phyloP scores from a whole-genome alignment of 2,113 vertebrate species.

The Meles meles region DNA sequence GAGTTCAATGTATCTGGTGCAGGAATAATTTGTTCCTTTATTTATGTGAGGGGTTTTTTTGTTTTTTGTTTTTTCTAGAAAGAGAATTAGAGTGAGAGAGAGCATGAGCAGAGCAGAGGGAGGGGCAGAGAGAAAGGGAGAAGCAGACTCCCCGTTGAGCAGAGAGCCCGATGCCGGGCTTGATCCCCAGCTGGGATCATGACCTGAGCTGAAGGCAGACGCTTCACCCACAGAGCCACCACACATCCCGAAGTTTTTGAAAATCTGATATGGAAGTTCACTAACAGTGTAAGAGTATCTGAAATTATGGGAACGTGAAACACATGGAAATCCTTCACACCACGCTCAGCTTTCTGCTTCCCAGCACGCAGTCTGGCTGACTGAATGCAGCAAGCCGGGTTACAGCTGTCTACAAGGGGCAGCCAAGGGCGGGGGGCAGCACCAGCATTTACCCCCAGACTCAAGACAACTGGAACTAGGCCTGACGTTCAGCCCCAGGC shows the following conservation, averaged over 20 bases:
- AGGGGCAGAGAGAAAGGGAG: no score
- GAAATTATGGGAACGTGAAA: background rate
- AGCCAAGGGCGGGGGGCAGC: background rate
- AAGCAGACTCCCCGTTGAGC: no score
- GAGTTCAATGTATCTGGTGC: background rate
- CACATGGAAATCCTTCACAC: background rate
- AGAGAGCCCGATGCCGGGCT: no score
- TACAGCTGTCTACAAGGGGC: background rate
- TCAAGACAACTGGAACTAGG: fast-evolving
- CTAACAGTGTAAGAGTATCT: fast-evolving
- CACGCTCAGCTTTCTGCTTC: background rate
- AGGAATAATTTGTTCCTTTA: background rate
- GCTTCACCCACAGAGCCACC: no score
- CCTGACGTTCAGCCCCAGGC: fast-evolving
- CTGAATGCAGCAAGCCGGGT: no score
- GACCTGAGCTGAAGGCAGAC: no score
- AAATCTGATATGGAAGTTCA: background rate
- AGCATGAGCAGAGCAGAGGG: no score
- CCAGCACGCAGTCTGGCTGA: background rate
- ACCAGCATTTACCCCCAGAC: fast-evolving
- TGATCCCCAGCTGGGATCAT: no score
- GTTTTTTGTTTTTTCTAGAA: no score
- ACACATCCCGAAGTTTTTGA: no score
- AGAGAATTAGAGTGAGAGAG: no score
- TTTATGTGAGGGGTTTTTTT: background rate